Base-by-base conservation (phyloP, 2,888 invertebrate genomes). In the Pollenia griseotomentosa region DNA sequence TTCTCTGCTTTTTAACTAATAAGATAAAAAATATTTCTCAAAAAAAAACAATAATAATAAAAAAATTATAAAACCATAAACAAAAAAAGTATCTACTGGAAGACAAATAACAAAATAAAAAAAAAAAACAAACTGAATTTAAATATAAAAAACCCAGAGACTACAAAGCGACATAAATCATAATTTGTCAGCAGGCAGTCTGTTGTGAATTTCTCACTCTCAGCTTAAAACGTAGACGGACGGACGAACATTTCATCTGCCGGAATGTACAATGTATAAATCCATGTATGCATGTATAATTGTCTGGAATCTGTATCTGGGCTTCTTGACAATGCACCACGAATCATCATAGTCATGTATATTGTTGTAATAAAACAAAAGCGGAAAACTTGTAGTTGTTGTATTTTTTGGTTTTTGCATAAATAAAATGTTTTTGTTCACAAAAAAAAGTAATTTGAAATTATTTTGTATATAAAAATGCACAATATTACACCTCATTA, bases 131-230 rank as follows among this genome's bases (percentile, higher is more conserved):
- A 63, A 42, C 42, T 16, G 19, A 42, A 75, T 66, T 55, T 70
- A 55, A 70, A 70, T 70, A 70, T 12, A 12, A 55, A 57, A 78
- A 66, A 61, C 65, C 71, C 81, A 73, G 77, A 85, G 84, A 85
- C 84, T 68, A 85, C 77, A 77, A 85, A 85, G 71, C 65, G 61
- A 59, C 48, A 85, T 85, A 85, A 85, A 81, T 85, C 85, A 85
- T 85, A 85, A 85, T 85, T 85, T 85, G 81, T 85, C 85, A 85
- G 81, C 81, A 81, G 81, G 81, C 80, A 75, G 80, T 77, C 63
- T 81, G 81, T 59, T 63, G 55, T 53, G 61, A 68, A 79, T 70
- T 79, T 70, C 59, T 68, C 59, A 70, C 59, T 79, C 51, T 61
- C 40, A 40, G 33, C 33, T 23, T 16, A 61, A 51, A 33, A 74